Percentiles rank a stretch among this genome's conserved stretches.
These are phyloP conservation scores for Falco rusticolus DNA, from an alignment of 2,797 vertebrate genomes.

Conservation along the genomic window DNA sequence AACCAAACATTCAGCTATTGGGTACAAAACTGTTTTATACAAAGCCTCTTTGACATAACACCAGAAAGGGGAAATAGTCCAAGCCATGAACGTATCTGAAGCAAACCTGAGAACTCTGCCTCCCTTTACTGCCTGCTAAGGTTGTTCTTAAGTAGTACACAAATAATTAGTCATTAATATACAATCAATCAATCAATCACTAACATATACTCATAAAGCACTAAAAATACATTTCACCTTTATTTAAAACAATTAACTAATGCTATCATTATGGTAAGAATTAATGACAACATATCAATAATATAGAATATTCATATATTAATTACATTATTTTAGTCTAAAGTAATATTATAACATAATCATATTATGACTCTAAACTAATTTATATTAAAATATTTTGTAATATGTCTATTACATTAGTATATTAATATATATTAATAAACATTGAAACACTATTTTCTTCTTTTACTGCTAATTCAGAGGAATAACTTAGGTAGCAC, in stretches of 20 bases:
- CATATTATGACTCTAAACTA: not conserved
- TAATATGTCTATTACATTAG: not conserved
- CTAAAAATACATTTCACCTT: not conserved
- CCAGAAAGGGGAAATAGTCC: not conserved
- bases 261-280: not conserved
- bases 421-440: not conserved
- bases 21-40: not conserved
- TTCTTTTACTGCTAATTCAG: not conserved
- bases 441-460: not conserved
- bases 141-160: not conserved
- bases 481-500: not conserved
- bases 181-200: not conserved
- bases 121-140: not conserved
- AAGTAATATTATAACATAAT: not conserved
- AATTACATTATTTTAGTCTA: not conserved
- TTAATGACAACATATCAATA: not conserved
- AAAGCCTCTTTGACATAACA: not conserved
- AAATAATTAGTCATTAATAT: not conserved
- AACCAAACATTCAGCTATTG: not conserved
- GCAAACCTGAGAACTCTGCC: not conserved
- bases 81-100: fast-evolving
- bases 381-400: not conserved
- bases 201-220: not conserved
- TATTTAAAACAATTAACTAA: not conserved
- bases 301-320: not conserved